phyloP scores from a whole-genome alignment of 2,113 vertebrate species.

The Onychorhynchus coronatus region DNA sequence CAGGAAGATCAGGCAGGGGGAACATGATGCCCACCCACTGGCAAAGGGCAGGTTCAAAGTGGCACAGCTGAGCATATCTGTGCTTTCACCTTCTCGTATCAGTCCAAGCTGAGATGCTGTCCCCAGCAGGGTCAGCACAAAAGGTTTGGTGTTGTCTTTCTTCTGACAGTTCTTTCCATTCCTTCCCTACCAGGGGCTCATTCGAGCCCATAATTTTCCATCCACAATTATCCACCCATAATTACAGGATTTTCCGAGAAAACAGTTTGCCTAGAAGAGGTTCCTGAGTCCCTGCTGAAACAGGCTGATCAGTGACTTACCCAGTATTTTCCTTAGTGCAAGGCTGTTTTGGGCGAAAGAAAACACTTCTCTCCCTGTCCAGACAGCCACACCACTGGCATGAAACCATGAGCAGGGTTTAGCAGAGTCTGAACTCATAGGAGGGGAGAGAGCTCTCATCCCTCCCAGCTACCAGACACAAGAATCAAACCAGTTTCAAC shows the following conservation, averaged over 20 bases:
- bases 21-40: no score
- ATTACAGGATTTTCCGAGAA: background rate
- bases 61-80: no score
- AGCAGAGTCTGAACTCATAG: background rate
- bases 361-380: background rate
- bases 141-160: background rate
- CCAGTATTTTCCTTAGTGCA: background rate
- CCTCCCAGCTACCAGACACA: background rate
- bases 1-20: background rate
- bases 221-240: rapidly evolving
- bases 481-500: background rate
- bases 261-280: background rate
- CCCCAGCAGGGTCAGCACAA: background rate
- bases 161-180: background rate
- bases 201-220: background rate
- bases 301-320: background rate
- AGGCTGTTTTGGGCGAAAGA: background rate
- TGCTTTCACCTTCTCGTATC: background rate
- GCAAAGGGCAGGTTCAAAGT: background rate
- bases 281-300: background rate
- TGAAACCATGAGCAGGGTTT: background rate
- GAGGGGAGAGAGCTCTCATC: background rate
- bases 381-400: background rate
- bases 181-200: background rate
- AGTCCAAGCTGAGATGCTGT: background rate